These are phyloP conservation scores for Dryobota labecula DNA, from an alignment of 2,888 invertebrate genomes.

Conservation along the genomic window DNA sequence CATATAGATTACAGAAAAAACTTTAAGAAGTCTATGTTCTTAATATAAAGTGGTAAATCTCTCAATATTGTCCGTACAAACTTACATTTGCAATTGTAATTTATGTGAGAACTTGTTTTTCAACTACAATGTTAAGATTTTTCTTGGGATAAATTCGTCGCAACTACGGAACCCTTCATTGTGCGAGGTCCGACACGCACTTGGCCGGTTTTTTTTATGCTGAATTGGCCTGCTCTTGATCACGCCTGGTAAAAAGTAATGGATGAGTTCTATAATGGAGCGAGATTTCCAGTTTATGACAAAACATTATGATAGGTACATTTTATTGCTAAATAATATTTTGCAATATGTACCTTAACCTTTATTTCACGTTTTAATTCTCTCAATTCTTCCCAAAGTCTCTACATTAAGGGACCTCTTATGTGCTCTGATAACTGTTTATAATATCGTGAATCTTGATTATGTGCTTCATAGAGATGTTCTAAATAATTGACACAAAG, in stretches of 20 bases:
- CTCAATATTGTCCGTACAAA: too few species aligned
- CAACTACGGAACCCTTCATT: too few species aligned
- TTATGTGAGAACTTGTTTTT: too few species aligned
- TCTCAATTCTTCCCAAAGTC: slow-evolving; percentile 8
- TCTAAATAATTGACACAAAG: slow-evolving; percentile 16
- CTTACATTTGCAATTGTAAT: too few species aligned
- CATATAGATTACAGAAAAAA: too few species aligned
- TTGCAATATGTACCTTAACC: neutral
- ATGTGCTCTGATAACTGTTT: slow-evolving; percentile 2
- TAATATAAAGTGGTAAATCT: too few species aligned
- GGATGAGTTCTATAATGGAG: neutral
- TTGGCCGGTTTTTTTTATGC: neutral
- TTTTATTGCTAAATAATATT: slow-evolving; percentile 12
- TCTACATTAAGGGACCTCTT: slow-evolving; percentile 11
- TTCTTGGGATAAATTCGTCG: too few species aligned
- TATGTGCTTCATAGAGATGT: slow-evolving; percentile 20
- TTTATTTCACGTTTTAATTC: neutral
- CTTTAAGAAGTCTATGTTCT: too few species aligned
- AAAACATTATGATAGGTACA: neutral
- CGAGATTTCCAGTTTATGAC: neutral
- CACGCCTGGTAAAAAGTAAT: neutral
- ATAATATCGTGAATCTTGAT: slow-evolving; percentile 13
- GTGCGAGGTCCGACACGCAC: too few species aligned
- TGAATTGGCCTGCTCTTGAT: neutral
- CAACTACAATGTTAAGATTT: too few species aligned